Evolutionary conservation across 2,888 invertebrate genomes (phyloP).

Genomic region (Sesamia inferens): DNA sequence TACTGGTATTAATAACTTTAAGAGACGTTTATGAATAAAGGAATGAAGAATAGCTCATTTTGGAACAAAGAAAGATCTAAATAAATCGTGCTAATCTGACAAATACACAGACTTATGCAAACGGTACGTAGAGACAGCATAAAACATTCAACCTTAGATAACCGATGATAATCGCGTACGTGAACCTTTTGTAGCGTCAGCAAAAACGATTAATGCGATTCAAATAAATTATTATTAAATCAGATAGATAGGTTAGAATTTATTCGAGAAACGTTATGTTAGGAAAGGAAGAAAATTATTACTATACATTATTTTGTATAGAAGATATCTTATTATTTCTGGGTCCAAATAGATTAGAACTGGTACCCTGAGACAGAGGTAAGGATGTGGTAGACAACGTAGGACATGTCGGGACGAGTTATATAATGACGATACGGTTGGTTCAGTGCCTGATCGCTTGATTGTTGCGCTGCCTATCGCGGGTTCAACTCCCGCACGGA

Average conservation of each 20-base stretch:
- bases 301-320: neutral
- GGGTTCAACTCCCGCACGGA: no score
- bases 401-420: neutral
- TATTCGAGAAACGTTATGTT: constrained; percentile 26
- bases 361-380: neutral
- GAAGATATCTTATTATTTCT: neutral
- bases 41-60: neutral
- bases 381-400: neutral
- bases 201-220: constrained; percentile 54
- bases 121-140: constrained; percentile 54
- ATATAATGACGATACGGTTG: no score
- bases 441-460: no score
- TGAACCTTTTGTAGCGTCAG: constrained; percentile 59
- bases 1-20: neutral
- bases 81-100: neutral
- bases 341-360: neutral
- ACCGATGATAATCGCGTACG: constrained; percentile 59
- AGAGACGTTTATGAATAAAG: neutral
- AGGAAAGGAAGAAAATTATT: constrained; percentile 9
- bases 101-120: constrained; percentile 28
- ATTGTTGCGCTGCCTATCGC: no score
- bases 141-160: constrained; percentile 57
- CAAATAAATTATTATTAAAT: constrained; percentile 46
- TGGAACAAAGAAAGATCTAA: neutral
- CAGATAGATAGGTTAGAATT: constrained; percentile 36